Evolutionary conservation across 2,113 vertebrate species (phyloP), one percentile per base, ranked within the genome.

Genomic region (Copsychus sechellarum): DNA sequence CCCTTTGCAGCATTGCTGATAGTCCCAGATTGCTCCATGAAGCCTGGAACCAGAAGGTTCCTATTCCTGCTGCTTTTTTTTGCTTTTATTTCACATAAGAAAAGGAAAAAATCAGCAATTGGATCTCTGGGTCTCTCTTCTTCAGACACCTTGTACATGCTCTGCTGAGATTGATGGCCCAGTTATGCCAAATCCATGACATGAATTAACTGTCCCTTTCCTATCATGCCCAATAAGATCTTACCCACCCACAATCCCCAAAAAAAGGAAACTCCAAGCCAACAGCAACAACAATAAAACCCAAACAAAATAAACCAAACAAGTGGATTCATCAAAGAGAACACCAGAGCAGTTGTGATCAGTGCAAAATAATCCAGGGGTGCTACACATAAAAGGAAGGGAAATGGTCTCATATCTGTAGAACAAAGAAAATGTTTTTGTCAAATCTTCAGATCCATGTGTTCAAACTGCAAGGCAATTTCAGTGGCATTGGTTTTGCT

Each of bases 31-130:
- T 87, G 57, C 70, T 90, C 28, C 56, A 45, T 31, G 48, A 18
- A 81, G 61, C 74, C 85, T 93, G 81, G 48, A 92, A 87, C 22
- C 43, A 93, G 74, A 65, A 93, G 33, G 83, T 69, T 36, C 33
- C 58, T 56, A 15, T 51, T 81, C 33, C 65, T 90, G 53, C 61
- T 14, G 10, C 12, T 5, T 34, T 42, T 58, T 36, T 36, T 36
- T 31, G 25, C n/a, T 90, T 84, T 81, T 20, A 67, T 83, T 86
- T 88, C 65, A 61, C 24, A 4, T 29, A 60, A 70, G 38, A n/a
- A 57, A 61, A 78, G 65, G 72, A 77, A 65, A 38, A 89, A 87
- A 96, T 40, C 43, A 85, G 66, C 22, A 82, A 22, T 8, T 42
- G 7, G 19, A 34, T 82, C 26, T 65, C 60, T 56, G 21, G 72